Percentiles rank a stretch among this genome's conserved stretches.
Evolutionary conservation across 2,888 invertebrate genomes (phyloP).

Genomic region (Hirtodrosophila cameraria): DNA sequence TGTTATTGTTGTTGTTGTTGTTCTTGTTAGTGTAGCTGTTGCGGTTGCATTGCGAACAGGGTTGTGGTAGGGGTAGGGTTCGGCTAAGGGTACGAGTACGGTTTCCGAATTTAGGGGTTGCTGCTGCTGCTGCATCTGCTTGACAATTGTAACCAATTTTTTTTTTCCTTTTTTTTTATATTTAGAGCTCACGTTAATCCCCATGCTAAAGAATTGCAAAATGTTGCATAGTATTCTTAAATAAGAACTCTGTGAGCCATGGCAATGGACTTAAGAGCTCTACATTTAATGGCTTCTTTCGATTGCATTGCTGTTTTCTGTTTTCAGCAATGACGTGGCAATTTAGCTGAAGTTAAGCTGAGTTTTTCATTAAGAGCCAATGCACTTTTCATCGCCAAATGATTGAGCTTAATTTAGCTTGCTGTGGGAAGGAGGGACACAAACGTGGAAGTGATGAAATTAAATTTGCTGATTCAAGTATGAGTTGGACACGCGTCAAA

Average conservation of each 20-base stretch:
- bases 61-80: constrained; percentile 5
- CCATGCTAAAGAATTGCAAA: constrained; percentile 20
- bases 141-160: constrained; percentile 37
- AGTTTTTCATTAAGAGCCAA: constrained; percentile 3
- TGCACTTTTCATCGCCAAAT: constrained; percentile 18
- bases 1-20: constrained; percentile 55
- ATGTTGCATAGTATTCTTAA: constrained; percentile 21
- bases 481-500: constrained; percentile 27
- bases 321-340: constrained; percentile 41
- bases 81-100: constrained; percentile 10
- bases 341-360: constrained; percentile 22
- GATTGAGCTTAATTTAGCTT: constrained; percentile 21
- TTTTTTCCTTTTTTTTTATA: constrained; percentile 7
- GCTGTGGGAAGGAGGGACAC: constrained; percentile 14
- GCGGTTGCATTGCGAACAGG: constrained; percentile 49
- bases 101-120: constrained; percentile 31
- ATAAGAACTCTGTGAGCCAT: constrained; percentile 5
- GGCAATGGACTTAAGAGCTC: constrained; percentile 36
- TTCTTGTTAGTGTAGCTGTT: constrained; percentile 56
- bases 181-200: constrained; percentile 34
- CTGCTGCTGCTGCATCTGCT: constrained; percentile 51
- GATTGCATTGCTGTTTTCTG: constrained; percentile 10
- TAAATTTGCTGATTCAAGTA: constrained; percentile 15
- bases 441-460: constrained; percentile 26
- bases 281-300: constrained; percentile 20